Conservation (phyloP, 2,888 invertebrate genomes). For the Napeogenes sylphis region DNA sequence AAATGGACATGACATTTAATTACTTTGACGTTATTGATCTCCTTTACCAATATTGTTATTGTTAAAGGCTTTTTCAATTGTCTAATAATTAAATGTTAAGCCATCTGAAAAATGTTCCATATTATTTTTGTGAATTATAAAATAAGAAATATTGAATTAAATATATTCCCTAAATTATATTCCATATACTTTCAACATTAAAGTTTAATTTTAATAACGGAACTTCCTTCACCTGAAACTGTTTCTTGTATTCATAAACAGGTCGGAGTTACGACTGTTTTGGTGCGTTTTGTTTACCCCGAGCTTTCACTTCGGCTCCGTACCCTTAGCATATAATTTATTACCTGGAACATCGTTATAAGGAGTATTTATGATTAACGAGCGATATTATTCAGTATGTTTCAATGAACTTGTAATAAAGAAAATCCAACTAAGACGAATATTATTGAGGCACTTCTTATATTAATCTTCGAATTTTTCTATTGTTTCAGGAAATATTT, state of each 20-base stretch:
- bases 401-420: not conserved
- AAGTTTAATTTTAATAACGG: no score
- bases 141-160: no score
- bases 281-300: slow-evolving; percentile 28
- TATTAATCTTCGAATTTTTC: slow-evolving; percentile 2
- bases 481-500: slow-evolving; percentile 24
- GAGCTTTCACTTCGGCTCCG: slow-evolving; percentile 24
- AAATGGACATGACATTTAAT: no score
- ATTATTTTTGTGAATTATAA: no score
- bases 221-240: not conserved
- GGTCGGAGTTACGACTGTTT: slow-evolving; percentile 31
- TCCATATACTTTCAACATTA: no score
- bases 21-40: no score
- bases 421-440: not conserved
- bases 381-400: not conserved
- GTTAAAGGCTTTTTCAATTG: no score
- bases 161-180: no score
- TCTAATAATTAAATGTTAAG: no score
- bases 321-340: not conserved
- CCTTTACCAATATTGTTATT: no score
- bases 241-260: slow-evolving; percentile 31
- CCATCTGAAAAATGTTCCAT: no score
- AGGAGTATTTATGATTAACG: not conserved
- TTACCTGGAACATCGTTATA: not conserved
- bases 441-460: not conserved